A percentile compares a stretch with the other conserved stretches of the same genome.
Evolutionary conservation across 2,113 vertebrate genomes (phyloP).

Genomic region (Myocastor coypus): DNA sequence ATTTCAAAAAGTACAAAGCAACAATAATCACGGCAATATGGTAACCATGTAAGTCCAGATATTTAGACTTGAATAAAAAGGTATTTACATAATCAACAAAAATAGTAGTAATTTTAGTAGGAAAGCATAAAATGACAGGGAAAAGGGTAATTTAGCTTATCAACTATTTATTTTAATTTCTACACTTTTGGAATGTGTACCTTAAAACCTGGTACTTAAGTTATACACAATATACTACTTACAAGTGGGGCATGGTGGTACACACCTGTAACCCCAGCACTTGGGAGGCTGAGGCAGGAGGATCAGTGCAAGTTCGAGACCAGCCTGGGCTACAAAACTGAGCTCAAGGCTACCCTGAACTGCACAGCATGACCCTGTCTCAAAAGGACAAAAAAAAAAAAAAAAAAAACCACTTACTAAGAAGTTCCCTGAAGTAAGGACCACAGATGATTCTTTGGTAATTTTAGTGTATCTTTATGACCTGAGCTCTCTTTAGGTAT

Average conservation of each 20-base stretch:
- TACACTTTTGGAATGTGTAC: neutral
- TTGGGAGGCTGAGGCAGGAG: no score
- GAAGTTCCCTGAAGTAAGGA: neutral
- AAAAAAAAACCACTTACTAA: no score
- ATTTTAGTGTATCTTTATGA: neutral
- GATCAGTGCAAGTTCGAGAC: no score
- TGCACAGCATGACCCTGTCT: no score
- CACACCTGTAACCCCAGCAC: no score
- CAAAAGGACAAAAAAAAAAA: no score
- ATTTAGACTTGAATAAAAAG: neutral
- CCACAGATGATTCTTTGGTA: constrained; percentile 29
- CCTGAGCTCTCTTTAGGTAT: neutral
- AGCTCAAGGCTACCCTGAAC: no score
- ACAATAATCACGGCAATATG: neutral
- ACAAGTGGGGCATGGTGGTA: no score
- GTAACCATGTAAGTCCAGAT: neutral
- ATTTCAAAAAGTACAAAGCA: constrained; percentile 23
- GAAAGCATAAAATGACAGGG: neutral
- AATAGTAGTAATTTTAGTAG: constrained; percentile 44
- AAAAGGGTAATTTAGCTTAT: constrained; percentile 19
- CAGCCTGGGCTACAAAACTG: no score
- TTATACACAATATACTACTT: neutral
- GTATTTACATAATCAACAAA: constrained; percentile 14
- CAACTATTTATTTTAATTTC: constrained; percentile 37
- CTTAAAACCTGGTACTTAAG: constrained; percentile 6